Evolutionary conservation across 1,140 invertebrate species (phyloP).

Genomic region (Philaenus spumarius): DNA sequence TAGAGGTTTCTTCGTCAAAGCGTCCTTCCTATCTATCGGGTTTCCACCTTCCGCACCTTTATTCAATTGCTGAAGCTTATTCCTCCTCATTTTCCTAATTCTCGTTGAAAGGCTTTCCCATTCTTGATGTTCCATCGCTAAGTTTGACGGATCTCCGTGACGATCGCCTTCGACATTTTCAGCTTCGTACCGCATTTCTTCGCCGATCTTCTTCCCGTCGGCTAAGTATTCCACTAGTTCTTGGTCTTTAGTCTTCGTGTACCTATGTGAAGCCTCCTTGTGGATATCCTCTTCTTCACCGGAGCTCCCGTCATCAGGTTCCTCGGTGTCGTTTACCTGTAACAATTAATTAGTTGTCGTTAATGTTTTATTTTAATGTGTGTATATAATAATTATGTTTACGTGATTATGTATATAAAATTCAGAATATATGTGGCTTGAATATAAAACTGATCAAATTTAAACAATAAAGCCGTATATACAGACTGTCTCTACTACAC

Average conservation of each 20-base stretch:
- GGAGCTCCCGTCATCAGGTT: slow-evolving; percentile 46
- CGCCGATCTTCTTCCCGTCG: slow-evolving; percentile 61
- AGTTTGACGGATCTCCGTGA: slow-evolving; percentile 49
- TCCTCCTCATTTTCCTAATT: slow-evolving; percentile 54
- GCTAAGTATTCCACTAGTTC: slow-evolving; percentile 68
- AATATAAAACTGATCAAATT: too few species aligned
- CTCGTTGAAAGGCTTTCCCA: slow-evolving; percentile 69
- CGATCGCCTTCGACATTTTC: slow-evolving; percentile 62
- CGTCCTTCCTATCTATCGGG: slow-evolving; percentile 60
- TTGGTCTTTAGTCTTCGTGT: slow-evolving; percentile 51
- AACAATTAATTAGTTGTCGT: background rate
- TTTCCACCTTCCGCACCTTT: background rate
- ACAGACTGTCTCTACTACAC: too few species aligned
- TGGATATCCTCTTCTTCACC: slow-evolving; percentile 43
- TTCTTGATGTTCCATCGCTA: slow-evolving; percentile 53
- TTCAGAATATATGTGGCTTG: too few species aligned
- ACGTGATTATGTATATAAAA: too few species aligned
- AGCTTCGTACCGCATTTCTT: slow-evolving; percentile 69
- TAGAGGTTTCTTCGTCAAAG: slow-evolving; percentile 65
- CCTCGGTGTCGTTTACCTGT: slow-evolving; percentile 64
- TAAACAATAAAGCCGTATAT: too few species aligned
- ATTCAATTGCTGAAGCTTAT: slow-evolving; percentile 26
- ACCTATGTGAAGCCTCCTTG: slow-evolving; percentile 48
- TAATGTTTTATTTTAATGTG: too few species aligned
- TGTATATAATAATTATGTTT: too few species aligned